Evolutionary conservation across 2,888 invertebrate genomes (phyloP).

Genomic region (Phortica magna): DNA sequence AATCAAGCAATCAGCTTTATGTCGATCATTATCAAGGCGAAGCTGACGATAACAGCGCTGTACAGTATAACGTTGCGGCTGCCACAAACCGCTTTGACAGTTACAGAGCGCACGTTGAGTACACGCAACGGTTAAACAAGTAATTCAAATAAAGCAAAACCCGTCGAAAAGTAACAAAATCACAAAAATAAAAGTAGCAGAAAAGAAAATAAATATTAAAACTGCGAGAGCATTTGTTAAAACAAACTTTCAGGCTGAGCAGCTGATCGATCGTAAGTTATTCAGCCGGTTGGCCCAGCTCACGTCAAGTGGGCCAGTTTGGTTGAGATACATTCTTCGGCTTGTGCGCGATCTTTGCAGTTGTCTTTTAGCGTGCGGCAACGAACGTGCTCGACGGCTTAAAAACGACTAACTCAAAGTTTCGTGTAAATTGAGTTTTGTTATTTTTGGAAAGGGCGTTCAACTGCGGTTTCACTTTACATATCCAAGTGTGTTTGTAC

Average conservation of each 20-base stretch:
- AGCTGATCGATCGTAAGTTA: conserved; percentile 24
- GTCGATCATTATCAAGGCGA: conserved; percentile 56
- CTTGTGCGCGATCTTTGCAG: conserved; percentile 37
- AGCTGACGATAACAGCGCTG: not conserved
- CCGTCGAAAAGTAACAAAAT: conserved; percentile 22
- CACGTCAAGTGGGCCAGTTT: conserved; percentile 35
- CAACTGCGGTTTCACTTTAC: not conserved
- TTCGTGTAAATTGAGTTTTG: not conserved
- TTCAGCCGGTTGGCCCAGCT: not conserved
- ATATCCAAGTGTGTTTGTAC: not conserved
- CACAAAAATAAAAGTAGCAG: not conserved
- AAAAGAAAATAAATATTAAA: not conserved
- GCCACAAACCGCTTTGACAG: not conserved
- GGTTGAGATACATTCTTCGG: conserved; percentile 29
- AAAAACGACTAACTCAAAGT: not conserved
- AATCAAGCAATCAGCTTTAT: conserved; percentile 69
- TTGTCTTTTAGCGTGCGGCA: conserved; percentile 60
- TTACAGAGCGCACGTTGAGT: not conserved
- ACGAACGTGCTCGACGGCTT: conserved; percentile 53
- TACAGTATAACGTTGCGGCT: not conserved
- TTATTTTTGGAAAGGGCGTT: not conserved
- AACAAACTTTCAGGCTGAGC: conserved; percentile 42
- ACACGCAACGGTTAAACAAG: not conserved
- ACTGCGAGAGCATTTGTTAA: conserved; percentile 11
- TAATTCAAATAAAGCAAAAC: not conserved